Evolutionary conservation across 2,113 vertebrate species (phyloP).

Genomic region (Pica pica): DNA sequence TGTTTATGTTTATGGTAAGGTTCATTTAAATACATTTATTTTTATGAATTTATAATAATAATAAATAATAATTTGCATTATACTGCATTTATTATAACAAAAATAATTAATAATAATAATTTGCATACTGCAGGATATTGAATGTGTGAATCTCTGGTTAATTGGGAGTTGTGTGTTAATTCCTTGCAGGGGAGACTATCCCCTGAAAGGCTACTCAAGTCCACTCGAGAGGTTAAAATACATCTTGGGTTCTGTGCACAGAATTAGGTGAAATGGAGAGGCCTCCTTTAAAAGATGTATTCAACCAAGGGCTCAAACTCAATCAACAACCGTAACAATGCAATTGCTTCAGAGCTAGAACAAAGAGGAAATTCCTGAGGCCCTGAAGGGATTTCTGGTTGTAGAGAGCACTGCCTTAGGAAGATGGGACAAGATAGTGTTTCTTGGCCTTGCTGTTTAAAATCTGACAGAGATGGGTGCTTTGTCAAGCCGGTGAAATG

Average conservation of each 20-base stretch:
- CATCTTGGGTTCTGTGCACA: background rate
- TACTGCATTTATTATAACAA: background rate
- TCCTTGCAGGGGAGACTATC: background rate
- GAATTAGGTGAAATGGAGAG: background rate
- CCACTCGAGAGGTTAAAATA: background rate
- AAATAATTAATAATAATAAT: background rate
- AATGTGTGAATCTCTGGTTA: background rate
- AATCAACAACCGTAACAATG: background rate
- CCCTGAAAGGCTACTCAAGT: background rate
- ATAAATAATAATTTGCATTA: background rate
- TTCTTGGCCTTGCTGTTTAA: background rate
- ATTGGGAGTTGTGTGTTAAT: background rate
- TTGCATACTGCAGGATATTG: background rate
- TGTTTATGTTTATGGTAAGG: background rate
- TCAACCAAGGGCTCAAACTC: background rate
- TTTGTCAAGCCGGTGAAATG: background rate
- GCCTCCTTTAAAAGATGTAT: background rate
- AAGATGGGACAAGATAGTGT: background rate
- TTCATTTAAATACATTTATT: background rate
- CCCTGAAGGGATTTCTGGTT: background rate
- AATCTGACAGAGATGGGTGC: background rate
- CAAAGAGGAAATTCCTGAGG: background rate
- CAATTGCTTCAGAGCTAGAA: background rate
- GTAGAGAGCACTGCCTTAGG: background rate
- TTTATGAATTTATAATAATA: background rate